Conservation (phyloP, 2,888 invertebrate species). For the Heliothis peltigera region DNA sequence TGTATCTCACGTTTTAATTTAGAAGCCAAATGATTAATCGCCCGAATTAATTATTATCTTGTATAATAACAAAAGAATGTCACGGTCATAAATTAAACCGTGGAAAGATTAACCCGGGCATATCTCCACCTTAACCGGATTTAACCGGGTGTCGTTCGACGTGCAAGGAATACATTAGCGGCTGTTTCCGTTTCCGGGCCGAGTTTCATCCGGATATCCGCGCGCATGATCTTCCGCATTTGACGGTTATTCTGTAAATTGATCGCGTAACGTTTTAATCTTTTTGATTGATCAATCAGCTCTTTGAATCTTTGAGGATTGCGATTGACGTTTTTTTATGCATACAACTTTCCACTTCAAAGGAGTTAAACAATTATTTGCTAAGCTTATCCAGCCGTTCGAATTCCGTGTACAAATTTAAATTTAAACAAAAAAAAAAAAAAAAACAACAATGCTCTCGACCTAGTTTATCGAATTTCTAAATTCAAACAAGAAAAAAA, state of each 20-base stretch:
- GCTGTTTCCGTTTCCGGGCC: slow-evolving; percentile 66
- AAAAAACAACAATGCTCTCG: background rate
- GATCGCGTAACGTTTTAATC: slow-evolving; percentile 69
- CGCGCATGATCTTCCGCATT: slow-evolving; percentile 76
- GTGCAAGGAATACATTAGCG: slow-evolving; percentile 85
- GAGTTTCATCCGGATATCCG: slow-evolving; percentile 76
- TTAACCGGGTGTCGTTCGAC: slow-evolving; percentile 83
- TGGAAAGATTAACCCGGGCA: slow-evolving; percentile 83
- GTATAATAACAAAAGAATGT: slow-evolving; percentile 72
- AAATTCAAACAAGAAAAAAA: background rate
- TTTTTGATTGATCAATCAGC: slow-evolving; percentile 56
- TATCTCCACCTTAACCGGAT: slow-evolving; percentile 87
- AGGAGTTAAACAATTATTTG: background rate
- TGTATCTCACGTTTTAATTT: slow-evolving; percentile 53
- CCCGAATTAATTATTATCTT: slow-evolving; percentile 65
- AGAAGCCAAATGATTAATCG: slow-evolving; percentile 56
- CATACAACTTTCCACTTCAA: background rate
- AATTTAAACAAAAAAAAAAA: background rate
- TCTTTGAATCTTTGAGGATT: slow-evolving; percentile 7
- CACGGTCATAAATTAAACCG: slow-evolving; percentile 83
- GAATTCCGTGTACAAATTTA: background rate
- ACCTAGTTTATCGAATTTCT: background rate
- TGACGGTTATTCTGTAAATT: slow-evolving; percentile 69
- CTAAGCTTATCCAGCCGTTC: background rate
- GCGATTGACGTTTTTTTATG: background rate